These are phyloP conservation scores for Hyaena hyaena DNA, from an alignment of 2,113 vertebrate species.

Conservation along the genomic window DNA sequence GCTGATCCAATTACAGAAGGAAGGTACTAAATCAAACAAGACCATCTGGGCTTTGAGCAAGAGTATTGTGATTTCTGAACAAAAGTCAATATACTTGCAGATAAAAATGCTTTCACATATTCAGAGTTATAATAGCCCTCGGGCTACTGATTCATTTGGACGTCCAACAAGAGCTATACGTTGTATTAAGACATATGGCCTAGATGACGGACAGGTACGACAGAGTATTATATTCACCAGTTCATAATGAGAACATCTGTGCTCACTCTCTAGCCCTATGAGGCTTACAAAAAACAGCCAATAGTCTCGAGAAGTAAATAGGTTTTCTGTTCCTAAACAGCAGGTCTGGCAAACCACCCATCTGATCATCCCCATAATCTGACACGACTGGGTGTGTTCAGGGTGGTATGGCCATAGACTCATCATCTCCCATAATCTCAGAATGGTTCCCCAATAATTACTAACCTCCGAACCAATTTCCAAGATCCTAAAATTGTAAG, in stretches of 20 bases:
- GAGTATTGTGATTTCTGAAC: constrained; percentile 24
- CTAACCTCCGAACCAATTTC: constrained; percentile 28
- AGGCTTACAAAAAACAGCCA: background rate
- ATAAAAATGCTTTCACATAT: constrained; percentile 35
- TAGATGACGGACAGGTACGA: background rate
- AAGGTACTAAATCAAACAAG: constrained; percentile 56
- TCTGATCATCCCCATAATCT: constrained; percentile 1
- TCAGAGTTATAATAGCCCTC: constrained; percentile 3
- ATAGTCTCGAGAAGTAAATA: background rate
- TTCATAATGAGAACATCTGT: constrained; percentile 57
- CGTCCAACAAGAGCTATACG: background rate
- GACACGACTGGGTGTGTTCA: background rate
- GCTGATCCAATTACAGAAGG: background rate
- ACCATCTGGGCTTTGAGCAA: constrained; percentile 49
- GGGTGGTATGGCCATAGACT: background rate
- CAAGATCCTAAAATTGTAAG: constrained; percentile 36
- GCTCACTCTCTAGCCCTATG: background rate
- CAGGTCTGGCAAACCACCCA: constrained; percentile 48
- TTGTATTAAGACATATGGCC: background rate
- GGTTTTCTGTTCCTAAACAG: constrained; percentile 52
- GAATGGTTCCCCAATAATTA: background rate
- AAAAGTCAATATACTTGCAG: background rate
- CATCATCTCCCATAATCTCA: constrained; percentile 16
- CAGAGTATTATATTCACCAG: background rate
- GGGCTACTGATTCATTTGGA: constrained; percentile 24